A percentile compares a stretch with the other conserved stretches of the same genome.
phyloP scores from a whole-genome alignment of 2,797 vertebrate genomes.

The Myiotriccus ornatus region DNA sequence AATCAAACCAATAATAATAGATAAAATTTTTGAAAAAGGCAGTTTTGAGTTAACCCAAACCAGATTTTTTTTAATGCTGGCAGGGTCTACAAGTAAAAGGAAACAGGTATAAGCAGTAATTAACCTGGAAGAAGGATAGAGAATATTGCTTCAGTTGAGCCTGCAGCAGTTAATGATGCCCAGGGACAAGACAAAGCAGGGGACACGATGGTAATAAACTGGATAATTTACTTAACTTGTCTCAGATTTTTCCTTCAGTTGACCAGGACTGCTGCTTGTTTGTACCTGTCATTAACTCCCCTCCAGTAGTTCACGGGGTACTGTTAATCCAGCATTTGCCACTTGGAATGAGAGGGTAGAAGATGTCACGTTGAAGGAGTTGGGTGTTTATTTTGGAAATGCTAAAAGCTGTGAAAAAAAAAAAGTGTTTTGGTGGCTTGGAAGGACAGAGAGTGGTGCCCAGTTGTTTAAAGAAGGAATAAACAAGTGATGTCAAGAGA shows the following conservation, averaged over 20 bases:
- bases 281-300: background rate
- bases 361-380: background rate
- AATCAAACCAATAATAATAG: background rate
- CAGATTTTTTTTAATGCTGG: background rate
- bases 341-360: background rate
- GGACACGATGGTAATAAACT: background rate
- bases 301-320: background rate
- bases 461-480: background rate
- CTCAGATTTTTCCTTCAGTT: background rate
- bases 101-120: background rate
- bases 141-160: background rate
- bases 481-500: background rate
- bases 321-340: background rate
- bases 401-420: background rate
- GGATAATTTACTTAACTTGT: background rate
- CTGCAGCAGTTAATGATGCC: background rate
- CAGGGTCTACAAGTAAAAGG: background rate
- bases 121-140: background rate
- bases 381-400: conserved; percentile 12
- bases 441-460: background rate
- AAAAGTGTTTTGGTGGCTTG: background rate
- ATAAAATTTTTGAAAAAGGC: background rate
- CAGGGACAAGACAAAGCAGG: background rate
- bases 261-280: background rate
- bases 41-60: background rate